phyloP scores from a whole-genome alignment of 2,113 vertebrate species.

The Isichthys henryi region DNA sequence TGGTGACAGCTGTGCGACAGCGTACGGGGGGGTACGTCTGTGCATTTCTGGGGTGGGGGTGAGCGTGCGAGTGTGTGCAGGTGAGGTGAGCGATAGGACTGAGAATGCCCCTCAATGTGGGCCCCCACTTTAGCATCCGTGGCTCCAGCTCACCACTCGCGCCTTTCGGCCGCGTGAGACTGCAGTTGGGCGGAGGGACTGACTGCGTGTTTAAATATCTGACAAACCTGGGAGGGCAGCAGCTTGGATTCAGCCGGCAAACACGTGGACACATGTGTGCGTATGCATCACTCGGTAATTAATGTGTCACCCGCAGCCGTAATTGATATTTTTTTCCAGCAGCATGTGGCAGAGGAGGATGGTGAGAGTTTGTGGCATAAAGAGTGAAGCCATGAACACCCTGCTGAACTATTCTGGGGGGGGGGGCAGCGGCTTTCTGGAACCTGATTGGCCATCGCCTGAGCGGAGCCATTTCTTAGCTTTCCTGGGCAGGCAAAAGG shows the following conservation, averaged over 20 bases:
- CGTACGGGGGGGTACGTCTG: background rate
- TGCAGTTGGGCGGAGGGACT: background rate
- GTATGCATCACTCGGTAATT: background rate
- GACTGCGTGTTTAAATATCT: background rate
- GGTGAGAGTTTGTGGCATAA: background rate
- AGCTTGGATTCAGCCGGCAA: background rate
- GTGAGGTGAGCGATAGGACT: background rate
- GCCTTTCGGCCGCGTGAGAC: background rate
- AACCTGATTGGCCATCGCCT: constrained; percentile 62
- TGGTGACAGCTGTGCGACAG: background rate
- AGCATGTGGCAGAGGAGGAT: background rate
- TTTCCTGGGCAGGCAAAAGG: constrained; percentile 54
- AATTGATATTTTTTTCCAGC: background rate
- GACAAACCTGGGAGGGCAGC: background rate
- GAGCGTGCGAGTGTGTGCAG: background rate
- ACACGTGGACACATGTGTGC: background rate
- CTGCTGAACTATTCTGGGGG: constrained; percentile 60
- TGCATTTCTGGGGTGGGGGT: background rate
- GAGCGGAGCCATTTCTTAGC: constrained; percentile 50
- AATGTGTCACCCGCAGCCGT: background rate
- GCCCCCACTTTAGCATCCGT: background rate
- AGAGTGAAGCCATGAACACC: background rate
- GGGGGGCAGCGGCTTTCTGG: constrained; percentile 51
- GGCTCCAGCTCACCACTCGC: background rate
- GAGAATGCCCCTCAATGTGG: background rate